phyloP scores from a whole-genome alignment of 2,888 invertebrate genomes.

The Xestoiulus laeticollis region DNA sequence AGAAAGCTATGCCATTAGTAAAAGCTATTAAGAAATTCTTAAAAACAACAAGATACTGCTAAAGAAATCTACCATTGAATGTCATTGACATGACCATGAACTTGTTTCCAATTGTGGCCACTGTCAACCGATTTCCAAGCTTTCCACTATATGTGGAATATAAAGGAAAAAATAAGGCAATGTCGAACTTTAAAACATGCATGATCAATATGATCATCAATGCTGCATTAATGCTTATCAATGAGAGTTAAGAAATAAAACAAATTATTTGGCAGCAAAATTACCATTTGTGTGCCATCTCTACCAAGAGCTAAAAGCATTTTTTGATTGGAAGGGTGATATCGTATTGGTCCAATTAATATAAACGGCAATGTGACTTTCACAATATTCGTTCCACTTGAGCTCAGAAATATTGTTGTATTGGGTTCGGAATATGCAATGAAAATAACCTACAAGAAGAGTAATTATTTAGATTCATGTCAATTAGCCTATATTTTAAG shows the following conservation, averaged over 20 bases:
- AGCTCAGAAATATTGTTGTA: constrained; percentile 43
- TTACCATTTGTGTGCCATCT: constrained; percentile 45
- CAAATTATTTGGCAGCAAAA: background rate
- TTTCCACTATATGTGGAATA: constrained; percentile 38
- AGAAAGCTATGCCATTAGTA: background rate
- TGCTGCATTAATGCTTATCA: too few relatives aligned
- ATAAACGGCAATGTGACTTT: constrained; percentile 30
- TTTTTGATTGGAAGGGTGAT: constrained; percentile 44
- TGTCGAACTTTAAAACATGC: background rate
- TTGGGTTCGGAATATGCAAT: constrained; percentile 40
- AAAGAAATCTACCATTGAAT: constrained; percentile 44
- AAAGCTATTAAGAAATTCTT: background rate
- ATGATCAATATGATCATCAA: too few relatives aligned
- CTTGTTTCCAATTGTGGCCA: constrained; percentile 19
- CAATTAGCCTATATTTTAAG: too few relatives aligned
- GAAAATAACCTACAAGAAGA: constrained; percentile 29
- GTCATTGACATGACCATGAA: constrained; percentile 47
- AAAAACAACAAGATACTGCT: background rate
- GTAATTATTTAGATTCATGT: background rate
- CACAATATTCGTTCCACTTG: constrained; percentile 4
- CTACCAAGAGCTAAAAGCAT: constrained; percentile 43
- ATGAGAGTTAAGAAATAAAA: background rate
- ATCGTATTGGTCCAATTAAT: constrained; percentile 23
- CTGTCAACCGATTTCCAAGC: constrained; percentile 51
- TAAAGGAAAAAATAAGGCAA: constrained; percentile 2